Evolutionary conservation across 2,113 vertebrate genomes (phyloP), one percentile per base, ranked within the genome.

Genomic region (Parus major): DNA sequence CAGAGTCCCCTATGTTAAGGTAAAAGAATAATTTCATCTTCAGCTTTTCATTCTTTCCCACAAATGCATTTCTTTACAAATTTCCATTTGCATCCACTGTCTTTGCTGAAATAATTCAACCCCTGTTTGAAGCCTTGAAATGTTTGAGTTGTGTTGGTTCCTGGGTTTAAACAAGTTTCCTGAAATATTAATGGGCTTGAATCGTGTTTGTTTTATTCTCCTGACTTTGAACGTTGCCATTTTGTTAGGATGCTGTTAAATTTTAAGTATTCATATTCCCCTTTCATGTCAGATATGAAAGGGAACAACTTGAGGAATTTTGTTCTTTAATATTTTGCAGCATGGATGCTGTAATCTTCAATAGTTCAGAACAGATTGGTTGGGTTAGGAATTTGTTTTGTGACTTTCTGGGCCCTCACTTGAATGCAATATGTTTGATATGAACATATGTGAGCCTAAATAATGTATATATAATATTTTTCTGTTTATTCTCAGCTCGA

Each of bases 1-100:
- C 95, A 98, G 98, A 97, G 98, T 99, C 27, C 98, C 98, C 0
- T 99, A 98, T 42, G 98, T 99, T 57, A 99, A 99, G 98, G 98
- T 99, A 98, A 60, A 94, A 79, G 42, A 52, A 82, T 70, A 22
- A 66, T 41, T 20, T 50, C 17, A 24, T 36, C 42, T 72, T 44
- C 4, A 5, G 5, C 39, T 44, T 66, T 44, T 61, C 35, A 2
- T 86, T 47, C 17, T 59, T 57, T 24, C 57, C 88, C 41, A 21
- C 15, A 1, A 12, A 5, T 12, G 21, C 52, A 20, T 92, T 82
- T 86, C 12, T 64, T 55, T 68, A 1, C 35, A 14, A 22, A 4
- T 69, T 80, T 57, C n/a, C 49, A 17, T 84, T 79, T 60, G 60
- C 78, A 52, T 28, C 47, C 49, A 2, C 11, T 4, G 56, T 8